phyloP scores from a whole-genome alignment of 2,113 vertebrate species.

The Calyptommatus sinebrachiatus region DNA sequence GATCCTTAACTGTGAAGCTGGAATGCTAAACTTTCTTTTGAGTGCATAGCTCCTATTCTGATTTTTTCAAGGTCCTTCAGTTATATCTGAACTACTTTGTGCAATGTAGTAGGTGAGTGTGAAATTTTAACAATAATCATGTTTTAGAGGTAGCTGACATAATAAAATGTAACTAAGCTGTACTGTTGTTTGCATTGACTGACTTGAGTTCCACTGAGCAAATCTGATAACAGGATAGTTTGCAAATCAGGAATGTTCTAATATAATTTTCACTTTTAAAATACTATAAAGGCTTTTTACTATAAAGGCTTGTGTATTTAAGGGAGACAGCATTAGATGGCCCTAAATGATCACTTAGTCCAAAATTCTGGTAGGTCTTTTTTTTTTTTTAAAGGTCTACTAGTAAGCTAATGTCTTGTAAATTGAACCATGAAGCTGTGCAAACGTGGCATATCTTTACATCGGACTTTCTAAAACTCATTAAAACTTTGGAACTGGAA shows the following conservation, averaged over 20 bases:
- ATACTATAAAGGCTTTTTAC: too few species aligned
- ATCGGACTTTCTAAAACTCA: too few species aligned
- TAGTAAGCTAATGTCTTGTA: too few species aligned
- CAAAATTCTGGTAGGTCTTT: too few species aligned
- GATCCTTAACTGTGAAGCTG: background rate
- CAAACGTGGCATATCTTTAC: too few species aligned
- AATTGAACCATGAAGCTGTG: too few species aligned
- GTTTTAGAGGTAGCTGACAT: background rate
- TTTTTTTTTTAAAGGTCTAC: too few species aligned
- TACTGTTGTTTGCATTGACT: background rate
- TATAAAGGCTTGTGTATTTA: too few species aligned
- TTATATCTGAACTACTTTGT: background rate
- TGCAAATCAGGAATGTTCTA: background rate
- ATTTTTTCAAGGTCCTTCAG: background rate
- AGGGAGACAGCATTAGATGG: too few species aligned
- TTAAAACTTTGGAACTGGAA: too few species aligned
- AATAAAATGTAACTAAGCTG: background rate
- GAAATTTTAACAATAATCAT: fast-evolving
- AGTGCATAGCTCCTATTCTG: background rate
- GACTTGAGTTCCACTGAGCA: slow-evolving; percentile 7
- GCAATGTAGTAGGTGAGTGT: background rate
- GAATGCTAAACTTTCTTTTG: background rate
- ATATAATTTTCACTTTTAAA: background rate
- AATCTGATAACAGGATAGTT: background rate
- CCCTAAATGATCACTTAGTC: too few species aligned